Percentiles rank a stretch among this genome's conserved stretches.
These are phyloP conservation scores for Cyclargus thomasi DNA, from an alignment of 1,140 invertebrate genomes.

Conservation along the genomic window DNA sequence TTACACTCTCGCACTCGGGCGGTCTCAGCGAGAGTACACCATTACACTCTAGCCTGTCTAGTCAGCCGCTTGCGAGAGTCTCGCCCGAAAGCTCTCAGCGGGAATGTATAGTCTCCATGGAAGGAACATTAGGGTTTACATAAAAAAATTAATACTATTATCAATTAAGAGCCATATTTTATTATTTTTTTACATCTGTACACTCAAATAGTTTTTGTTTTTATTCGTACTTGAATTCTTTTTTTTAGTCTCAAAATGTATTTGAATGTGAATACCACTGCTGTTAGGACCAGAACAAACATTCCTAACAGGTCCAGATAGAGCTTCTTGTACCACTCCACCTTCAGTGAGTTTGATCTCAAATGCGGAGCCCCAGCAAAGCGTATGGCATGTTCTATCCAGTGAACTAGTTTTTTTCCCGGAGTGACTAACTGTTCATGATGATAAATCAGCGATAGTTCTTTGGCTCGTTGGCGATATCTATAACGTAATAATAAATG, in stretches of 20 bases:
- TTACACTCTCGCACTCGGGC: no score
- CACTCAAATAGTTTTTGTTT: background rate
- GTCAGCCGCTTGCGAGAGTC: no score
- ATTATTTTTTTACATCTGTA: no score
- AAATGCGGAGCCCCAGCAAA: constrained; percentile 47
- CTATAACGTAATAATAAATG: constrained; percentile 19
- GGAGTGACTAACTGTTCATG: constrained; percentile 43
- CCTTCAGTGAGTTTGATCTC: constrained; percentile 36
- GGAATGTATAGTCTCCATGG: no score
- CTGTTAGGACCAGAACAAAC: constrained; percentile 15
- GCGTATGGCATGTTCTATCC: constrained; percentile 45
- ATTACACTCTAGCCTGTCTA: no score
- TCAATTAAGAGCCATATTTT: no score
- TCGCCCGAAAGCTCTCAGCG: no score
- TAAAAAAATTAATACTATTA: no score
- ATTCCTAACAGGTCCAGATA: constrained; percentile 36
- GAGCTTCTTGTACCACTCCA: constrained; percentile 45
- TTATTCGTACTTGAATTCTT: background rate
- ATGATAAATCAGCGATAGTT: constrained; percentile 42
- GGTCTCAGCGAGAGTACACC: no score
- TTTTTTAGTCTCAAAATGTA: background rate
- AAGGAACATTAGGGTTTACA: no score
- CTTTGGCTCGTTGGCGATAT: constrained; percentile 33
- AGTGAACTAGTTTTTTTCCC: constrained; percentile 39
- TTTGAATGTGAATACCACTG: background rate